Base-by-base conservation (phyloP, 1,140 invertebrate genomes). In the Cheumatopsyche charites region DNA sequence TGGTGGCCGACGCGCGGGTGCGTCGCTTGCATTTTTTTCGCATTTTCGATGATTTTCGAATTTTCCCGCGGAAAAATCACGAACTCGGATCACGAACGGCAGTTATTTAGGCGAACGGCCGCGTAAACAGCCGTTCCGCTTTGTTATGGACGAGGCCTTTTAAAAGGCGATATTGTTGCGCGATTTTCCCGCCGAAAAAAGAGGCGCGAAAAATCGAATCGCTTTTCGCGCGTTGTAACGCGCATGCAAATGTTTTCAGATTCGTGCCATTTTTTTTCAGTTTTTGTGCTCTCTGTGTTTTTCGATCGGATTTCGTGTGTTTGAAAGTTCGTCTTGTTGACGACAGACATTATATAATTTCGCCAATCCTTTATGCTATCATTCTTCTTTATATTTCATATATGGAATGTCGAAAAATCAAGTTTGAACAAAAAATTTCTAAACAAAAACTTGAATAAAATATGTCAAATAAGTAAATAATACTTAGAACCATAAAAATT, bases 51-150 rank as follows among this genome's bases (percentile, higher is more conserved):
- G 5, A 6, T 42, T 42, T 42, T 45, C 43, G 11, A 4, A 45
- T n/a, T n/a, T 17, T 17, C 21, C 17, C 21, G 23, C 17, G 55
- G 55, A 58, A 19, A 23, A 12, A 26, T 25, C 17, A 58, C 21
- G 55, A 23, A 63, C 1, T n/a, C 62, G 12, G 62, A 63, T 63
- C 62, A 63, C 62, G 62, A 63, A 63, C 62, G 62, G 62, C 62
- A 63, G 62, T 63, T 63, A 63, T 63, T 63, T 63, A 63, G 19
- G 62, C 41, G 41, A 63, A 63, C 21, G 62, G 62, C 15, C 62
- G 29, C 62, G 62, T 63, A 63, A 63, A 63, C 62, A 63, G 62
- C 62, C 26, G 41, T 63, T 63, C 17, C 17, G 62, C 42, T 36
- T 63, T 42, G 62, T 23, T 42, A 63, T 63, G 29, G 36, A n/a